Conservation (phyloP, 2,113 vertebrate genomes). For the Gulo gulo region DNA sequence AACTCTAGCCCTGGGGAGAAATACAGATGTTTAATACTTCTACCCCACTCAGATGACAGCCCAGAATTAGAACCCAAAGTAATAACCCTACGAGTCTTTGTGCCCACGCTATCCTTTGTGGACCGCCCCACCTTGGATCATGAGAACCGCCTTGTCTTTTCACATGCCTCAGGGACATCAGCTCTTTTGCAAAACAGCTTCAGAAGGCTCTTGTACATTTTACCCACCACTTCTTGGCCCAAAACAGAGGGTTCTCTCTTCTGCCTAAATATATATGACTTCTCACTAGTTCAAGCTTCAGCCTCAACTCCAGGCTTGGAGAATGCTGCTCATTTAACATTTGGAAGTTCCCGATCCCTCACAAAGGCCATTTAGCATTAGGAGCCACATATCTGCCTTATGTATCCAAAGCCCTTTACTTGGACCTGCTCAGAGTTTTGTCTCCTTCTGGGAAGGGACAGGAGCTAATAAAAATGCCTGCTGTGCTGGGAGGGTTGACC, state of each 20-base stretch:
- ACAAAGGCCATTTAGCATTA: background rate
- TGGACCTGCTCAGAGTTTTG: background rate
- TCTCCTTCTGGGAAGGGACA: background rate
- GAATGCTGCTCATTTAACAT: constrained; percentile 1
- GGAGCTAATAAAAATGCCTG: background rate
- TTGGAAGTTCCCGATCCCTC: background rate
- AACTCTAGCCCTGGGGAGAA: background rate
- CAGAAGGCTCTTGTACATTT: background rate
- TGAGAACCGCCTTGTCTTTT: background rate
- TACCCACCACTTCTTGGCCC: background rate
- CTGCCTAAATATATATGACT: background rate
- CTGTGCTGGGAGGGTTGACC: background rate
- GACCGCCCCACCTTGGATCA: background rate
- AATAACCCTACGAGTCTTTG: background rate
- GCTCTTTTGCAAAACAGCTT: background rate
- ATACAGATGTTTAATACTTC: background rate
- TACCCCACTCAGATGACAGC: background rate
- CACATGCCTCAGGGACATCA: background rate
- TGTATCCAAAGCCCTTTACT: constrained; percentile 40
- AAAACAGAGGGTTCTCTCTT: background rate
- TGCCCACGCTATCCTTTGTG: background rate
- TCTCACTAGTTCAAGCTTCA: background rate
- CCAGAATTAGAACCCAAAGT: background rate
- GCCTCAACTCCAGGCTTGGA: background rate
- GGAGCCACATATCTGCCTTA: background rate